Base-by-base conservation (phyloP, 2,888 invertebrate species). In the Sarcophaga subvicina region DNA sequence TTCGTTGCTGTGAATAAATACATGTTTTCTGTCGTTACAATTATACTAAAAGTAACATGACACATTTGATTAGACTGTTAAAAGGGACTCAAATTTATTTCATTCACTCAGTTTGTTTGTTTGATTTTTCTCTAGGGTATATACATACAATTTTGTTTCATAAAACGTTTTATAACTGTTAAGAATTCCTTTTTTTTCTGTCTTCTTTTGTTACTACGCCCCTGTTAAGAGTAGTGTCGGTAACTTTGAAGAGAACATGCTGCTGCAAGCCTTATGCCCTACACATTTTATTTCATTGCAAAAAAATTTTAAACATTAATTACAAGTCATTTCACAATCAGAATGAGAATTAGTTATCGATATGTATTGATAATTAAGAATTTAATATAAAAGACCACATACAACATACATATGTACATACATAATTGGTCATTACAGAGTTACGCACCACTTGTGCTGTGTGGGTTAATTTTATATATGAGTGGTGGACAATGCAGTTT, bases 231-330 rank as follows among this genome's bases (percentile, higher is more conserved):
- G 63, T 20, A 37, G 54, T 64, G 80, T 66, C 84, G 84, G 80
- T 71, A 71, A 49, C 75, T 63, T 84, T 75, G n/a, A 67, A 82
- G 54, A 59, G 49, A 77, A 81, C 72, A 59, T 79, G 64, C 63
- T 79, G 64, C 63, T 73, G 67, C 37, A 37, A 37, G 8, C 37
- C 8, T 37, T 37, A 37, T 37, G 37, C 37, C 37, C 37, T 37
- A 37, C 8, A 37, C 2, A 69, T 70, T 78, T 70, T 47, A 20
- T 70, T 69, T 8, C 1, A 64, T 37, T 22, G 64, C n/a, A 59
- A 75, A 75, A 75, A 75, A 14, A 75, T 22, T 8, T 62, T 64
- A 27, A 54, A 25, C 17, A 67, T 71, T 75, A 59, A 75, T 70
- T 54, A 5, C 14, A 17, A 17, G 54, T 54, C 54, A 54, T 54